A percentile compares a stretch with the other conserved stretches of the same genome.
Evolutionary conservation across 2,113 vertebrate species (phyloP).

Genomic region (Puffinus mauretanicus): DNA sequence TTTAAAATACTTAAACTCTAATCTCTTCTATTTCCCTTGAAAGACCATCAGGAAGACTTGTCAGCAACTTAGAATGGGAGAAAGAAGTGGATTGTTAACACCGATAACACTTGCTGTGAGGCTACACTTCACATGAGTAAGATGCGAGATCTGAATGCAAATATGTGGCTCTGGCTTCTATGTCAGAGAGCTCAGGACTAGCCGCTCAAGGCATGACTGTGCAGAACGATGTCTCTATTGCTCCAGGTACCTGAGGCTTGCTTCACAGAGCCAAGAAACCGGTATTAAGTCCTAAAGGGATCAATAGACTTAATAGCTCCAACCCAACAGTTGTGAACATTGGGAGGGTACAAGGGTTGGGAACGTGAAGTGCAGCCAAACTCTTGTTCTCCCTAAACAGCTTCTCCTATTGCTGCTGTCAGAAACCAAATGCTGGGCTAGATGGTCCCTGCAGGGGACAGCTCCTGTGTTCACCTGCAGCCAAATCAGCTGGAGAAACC

Average conservation of each 20-base stretch:
- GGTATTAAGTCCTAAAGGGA: neutral
- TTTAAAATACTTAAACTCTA: neutral
- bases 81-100: neutral
- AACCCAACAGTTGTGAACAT: neutral
- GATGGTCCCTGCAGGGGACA: neutral
- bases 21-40: neutral
- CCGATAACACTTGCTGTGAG: neutral
- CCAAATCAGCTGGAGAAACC: neutral
- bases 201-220: neutral
- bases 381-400: neutral
- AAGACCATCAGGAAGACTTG: conserved; percentile 12
- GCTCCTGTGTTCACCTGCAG: neutral
- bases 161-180: neutral
- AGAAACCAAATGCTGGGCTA: neutral
- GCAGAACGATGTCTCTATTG: neutral
- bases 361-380: neutral
- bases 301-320: neutral
- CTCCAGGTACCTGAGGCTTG: neutral
- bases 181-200: neutral
- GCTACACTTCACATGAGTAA: neutral
- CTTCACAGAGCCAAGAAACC: neutral
- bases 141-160: neutral
- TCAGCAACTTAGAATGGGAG: rapidly evolving
- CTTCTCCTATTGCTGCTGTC: neutral
- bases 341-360: neutral